phyloP scores from a whole-genome alignment of 2,113 vertebrate genomes.

The Galemys pyrenaicus region DNA sequence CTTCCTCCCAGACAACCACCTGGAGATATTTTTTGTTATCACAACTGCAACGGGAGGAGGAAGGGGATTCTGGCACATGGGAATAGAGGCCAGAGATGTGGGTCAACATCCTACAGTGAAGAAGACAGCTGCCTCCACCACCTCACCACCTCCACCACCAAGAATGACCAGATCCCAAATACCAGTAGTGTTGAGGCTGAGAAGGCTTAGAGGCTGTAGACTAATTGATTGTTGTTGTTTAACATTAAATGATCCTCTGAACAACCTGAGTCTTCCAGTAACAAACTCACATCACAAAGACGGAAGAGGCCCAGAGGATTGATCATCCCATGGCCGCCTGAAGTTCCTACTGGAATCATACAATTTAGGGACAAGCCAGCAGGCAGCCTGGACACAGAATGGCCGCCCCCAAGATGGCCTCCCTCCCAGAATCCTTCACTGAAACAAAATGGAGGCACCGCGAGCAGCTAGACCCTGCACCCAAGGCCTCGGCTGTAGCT shows the following conservation, averaged over 20 bases:
- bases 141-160: no score
- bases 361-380: not conserved
- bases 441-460: not conserved
- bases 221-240: not conserved
- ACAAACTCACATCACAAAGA: not conserved
- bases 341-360: accelerated
- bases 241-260: not conserved
- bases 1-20: not conserved
- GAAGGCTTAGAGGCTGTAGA: not conserved
- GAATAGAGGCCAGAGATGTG: not conserved
- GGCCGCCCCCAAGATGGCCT: not conserved
- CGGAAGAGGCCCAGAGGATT: accelerated
- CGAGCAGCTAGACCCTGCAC: conserved; percentile 23
- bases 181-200: not conserved
- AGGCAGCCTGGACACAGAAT: not conserved
- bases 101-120: not conserved
- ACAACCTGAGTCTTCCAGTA: not conserved
- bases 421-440: not conserved
- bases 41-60: no score
- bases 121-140: not conserved
- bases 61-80: not conserved
- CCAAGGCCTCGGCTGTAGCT: conserved; percentile 41
- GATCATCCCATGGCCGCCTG: accelerated
- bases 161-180: not conserved
- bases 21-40: not conserved